Evolutionary conservation across 2,113 vertebrate genomes (phyloP).

Genomic region (Perca fluviatilis): DNA sequence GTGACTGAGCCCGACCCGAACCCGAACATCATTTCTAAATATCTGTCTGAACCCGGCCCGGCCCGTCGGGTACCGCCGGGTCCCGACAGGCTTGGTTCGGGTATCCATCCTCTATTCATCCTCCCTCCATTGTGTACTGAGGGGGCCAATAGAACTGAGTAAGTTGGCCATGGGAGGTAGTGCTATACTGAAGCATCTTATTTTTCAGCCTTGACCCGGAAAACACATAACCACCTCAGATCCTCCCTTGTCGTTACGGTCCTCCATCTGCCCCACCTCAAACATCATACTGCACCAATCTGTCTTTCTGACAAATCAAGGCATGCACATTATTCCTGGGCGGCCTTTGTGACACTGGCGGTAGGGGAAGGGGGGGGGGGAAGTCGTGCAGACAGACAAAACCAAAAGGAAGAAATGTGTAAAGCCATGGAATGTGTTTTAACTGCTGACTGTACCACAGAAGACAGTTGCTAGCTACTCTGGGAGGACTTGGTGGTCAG

Average conservation of each 20-base stretch:
- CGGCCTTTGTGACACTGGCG: conserved; percentile 56
- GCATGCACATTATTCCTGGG: conserved; percentile 44
- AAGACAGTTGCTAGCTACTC: conserved; percentile 64
- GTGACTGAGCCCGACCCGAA: too few relatives aligned
- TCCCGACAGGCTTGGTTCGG: too few relatives aligned
- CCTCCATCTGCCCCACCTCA: conserved; percentile 24
- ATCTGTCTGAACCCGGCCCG: too few relatives aligned
- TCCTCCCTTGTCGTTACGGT: background rate
- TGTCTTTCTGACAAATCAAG: conserved; percentile 42
- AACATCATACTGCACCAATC: conserved; percentile 25
- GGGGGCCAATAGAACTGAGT: conserved; percentile 39
- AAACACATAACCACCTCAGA: conserved; percentile 29
- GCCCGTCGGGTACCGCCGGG: too few relatives aligned
- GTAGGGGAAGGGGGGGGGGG: conserved; percentile 33
- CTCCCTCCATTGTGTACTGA: conserved; percentile 11
- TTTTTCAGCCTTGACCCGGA: conserved; percentile 45
- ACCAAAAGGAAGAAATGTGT: conserved; percentile 75
- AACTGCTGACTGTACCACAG: conserved; percentile 77
- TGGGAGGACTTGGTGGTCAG: conserved; percentile 68
- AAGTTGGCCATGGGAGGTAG: conserved; percentile 24
- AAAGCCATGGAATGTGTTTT: conserved; percentile 77
- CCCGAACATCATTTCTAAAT: too few relatives aligned
- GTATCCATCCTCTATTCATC: too few relatives aligned
- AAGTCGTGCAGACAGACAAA: conserved; percentile 75
- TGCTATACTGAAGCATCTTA: conserved; percentile 27